Evolutionary conservation across 2,888 invertebrate genomes (phyloP).

Genomic region (Drosophila mulleri): DNA sequence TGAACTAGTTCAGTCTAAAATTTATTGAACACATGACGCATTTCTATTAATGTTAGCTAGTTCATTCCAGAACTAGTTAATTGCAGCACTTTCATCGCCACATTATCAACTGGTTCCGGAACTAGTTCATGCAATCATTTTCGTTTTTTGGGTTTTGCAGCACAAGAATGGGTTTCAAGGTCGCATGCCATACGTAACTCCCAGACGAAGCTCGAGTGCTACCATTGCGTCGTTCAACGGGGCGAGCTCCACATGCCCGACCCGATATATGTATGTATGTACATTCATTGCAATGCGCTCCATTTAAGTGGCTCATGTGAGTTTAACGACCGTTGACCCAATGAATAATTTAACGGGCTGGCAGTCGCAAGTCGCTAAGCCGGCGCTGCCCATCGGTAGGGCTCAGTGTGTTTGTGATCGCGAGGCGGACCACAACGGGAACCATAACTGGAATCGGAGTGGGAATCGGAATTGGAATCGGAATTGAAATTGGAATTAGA

Average conservation of each 20-base stretch:
- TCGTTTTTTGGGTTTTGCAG: neutral
- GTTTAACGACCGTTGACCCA: constrained; percentile 31
- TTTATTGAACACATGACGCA: neutral
- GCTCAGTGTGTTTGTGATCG: constrained; percentile 26
- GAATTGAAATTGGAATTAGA: neutral
- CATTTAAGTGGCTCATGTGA: constrained; percentile 37
- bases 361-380: constrained; percentile 1
- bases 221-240: no score
- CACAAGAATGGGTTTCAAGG: neutral
- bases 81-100: neutral
- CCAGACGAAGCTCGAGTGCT: neutral
- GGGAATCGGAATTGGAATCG: neutral
- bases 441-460: neutral
- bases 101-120: neutral
- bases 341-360: constrained; percentile 37
- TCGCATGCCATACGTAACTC: neutral
- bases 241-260: neutral
- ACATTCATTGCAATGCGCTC: constrained; percentile 19
- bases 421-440: constrained; percentile 17
- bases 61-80: neutral
- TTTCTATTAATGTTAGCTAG: neutral
- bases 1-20: neutral
- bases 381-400: neutral
- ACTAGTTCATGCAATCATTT: neutral
- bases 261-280: constrained; percentile 5